A percentile compares a stretch with the other conserved stretches of the same genome.
phyloP scores from a whole-genome alignment of 2,797 vertebrate genomes.

The Mus minutoides region DNA sequence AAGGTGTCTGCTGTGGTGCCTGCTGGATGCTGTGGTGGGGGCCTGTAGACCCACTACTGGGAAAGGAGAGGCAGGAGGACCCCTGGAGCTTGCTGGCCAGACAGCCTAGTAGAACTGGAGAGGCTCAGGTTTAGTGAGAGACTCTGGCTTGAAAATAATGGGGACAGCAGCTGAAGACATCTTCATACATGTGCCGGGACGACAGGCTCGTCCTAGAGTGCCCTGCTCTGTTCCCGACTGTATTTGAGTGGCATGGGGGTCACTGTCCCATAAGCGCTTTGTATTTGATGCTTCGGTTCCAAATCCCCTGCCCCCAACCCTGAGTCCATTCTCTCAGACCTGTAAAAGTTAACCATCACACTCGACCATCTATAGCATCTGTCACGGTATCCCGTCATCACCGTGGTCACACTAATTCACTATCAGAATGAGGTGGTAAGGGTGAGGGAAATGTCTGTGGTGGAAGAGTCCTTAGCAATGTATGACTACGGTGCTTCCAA shows the following conservation, averaged over 20 bases:
- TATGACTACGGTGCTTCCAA: background rate
- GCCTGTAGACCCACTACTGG: background rate
- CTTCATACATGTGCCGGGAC: background rate
- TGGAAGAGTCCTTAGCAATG: background rate
- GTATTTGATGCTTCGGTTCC: background rate
- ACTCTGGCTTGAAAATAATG: background rate
- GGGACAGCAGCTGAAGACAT: background rate
- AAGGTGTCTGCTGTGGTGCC: background rate
- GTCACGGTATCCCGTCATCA: background rate
- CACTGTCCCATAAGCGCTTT: background rate
- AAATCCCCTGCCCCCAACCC: accelerated
- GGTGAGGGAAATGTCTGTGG: background rate
- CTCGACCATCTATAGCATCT: background rate
- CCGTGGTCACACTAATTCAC: background rate
- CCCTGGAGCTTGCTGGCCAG: background rate
- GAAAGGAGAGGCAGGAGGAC: background rate
- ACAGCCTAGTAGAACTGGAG: background rate
- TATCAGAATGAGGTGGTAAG: background rate
- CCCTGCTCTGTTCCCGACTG: background rate
- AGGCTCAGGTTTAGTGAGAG: background rate
- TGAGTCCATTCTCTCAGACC: background rate
- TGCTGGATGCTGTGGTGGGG: background rate
- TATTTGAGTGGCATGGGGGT: background rate
- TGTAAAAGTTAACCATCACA: background rate
- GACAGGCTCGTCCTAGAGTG: background rate